Evolutionary conservation across 2,113 vertebrate genomes (phyloP), one percentile per base, ranked within the genome.

Genomic region (Caretta caretta): DNA sequence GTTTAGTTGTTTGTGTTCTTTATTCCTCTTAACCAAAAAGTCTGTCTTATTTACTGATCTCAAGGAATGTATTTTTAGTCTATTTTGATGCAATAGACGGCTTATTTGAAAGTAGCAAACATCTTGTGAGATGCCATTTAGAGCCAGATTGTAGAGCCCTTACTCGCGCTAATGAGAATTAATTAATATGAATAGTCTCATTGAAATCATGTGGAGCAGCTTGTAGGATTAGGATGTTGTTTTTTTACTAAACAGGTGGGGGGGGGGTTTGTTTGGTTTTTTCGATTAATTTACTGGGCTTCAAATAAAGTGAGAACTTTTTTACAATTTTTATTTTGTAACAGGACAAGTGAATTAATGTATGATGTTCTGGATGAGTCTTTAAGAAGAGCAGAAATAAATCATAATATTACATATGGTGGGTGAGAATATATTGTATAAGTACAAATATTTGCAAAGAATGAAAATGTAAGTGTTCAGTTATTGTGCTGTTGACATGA

Each of bases 391-490:
- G 99, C 99, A n/a, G 99, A 99, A 97, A 99, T 99, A 98, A 99
- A 99, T 98, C 99, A 99, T 98, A 99, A 99, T 97, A 99, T 99
- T 97, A 99, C 99, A 48, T 99, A 99, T 54, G 99, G 99, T 99
- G 96, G 83, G 98, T 98, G 96, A 89, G 20, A 38, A 29, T 89
- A 62, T 96, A 86, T 97, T 94, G 19, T 92, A 10, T 80, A 59
- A 75, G 86, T 38, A 31, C 16, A 14, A 89, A 9, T 94, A 6
- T 75, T 87, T 84, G 69, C 17, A 78, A 89, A 46, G 6, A 9
- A 42, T 54, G 22, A 88, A 89, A 84, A 46, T 65, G 12, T 29
- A 9, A 65, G 35, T 62, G 38, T 53, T 53, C 79, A 8, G 24
- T 87, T 0, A 0, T 84, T 12, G 19, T 89, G 16, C n/a, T 92